A percentile compares a stretch with the other conserved stretches of the same genome.
Conservation (phyloP, 2,888 invertebrate genomes). For the Eilema griseolum region DNA sequence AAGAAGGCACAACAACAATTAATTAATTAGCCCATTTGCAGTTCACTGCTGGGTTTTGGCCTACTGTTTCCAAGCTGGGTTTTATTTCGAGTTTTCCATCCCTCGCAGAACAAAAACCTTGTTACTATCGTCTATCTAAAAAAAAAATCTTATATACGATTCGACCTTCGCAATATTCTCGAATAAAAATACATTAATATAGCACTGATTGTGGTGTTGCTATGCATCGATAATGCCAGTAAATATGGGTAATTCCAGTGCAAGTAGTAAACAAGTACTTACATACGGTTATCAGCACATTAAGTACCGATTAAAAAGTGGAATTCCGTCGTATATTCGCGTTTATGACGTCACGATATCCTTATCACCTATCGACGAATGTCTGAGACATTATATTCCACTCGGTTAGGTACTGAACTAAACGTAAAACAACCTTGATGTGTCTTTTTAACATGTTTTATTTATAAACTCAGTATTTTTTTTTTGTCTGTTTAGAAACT, state of each 20-base stretch:
- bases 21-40: no score
- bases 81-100: no score
- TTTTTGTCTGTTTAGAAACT: no score
- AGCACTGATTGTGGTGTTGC: background rate
- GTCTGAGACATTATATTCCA: slow-evolving; percentile 62
- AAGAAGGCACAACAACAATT: no score
- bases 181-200: background rate
- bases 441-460: no score
- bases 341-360: slow-evolving; percentile 21
- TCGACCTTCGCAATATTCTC: background rate
- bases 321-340: slow-evolving; percentile 29
- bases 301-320: slow-evolving; percentile 8
- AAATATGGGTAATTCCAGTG: background rate
- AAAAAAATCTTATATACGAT: background rate
- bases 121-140: no score
- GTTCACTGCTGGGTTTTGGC: no score
- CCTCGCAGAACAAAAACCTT: no score
- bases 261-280: background rate
- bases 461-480: no score
- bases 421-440: no score
- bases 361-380: slow-evolving; percentile 38
- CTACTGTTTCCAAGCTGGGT: no score
- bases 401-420: no score
- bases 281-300: slow-evolving; percentile 3
- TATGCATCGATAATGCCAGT: background rate